Base-by-base conservation (phyloP, 2,888 invertebrate species). In the Leptarthrus brevirostris region DNA sequence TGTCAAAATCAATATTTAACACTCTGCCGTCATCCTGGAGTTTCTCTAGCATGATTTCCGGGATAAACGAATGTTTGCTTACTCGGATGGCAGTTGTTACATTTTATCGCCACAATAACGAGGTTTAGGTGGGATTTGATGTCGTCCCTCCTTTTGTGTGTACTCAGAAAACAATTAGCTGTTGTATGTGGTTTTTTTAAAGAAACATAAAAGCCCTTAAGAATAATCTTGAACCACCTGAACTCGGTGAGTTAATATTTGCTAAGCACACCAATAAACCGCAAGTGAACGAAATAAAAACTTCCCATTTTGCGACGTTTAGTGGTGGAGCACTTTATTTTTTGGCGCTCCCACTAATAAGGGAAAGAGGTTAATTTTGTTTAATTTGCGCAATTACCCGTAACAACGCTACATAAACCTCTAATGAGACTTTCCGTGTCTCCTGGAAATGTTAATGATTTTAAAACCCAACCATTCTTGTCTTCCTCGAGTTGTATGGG, bases 301-400 rank as follows among this genome's bases (percentile, higher is more conserved):
- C 12, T 16, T 49, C n/a, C 16, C 8, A 12, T 18, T 12, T 16
- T 49, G 6, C 16, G 18, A 8, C 20, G 6, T 49, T 49, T 49
- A 18, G 12, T 64, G 44, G 40, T 64, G 34, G 69, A 69, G 20
- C 2, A n/a, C 69, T 69, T 52, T 52, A 69, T 69, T 69, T 69
- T 66, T 69, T 18, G 49, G 52, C 30, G 34, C 52, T 20, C 52
- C 26, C 69, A 52, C 69, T 69, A 69, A 52, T 69, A 69, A 52
- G 18, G 34, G 69, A 69, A 72, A 74, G 56, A 54, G 54, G 75
- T 75, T 75, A 75, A 75, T 75, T 73, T 75, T 54, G 75, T 75
- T 75, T 75, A 75, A 75, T 75, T 75, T 75, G 73, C 70, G 73
- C 75, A 75, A 75, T 75, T 75, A 75, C 73, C 75, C 75, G 73